Conservation (phyloP, 2,888 invertebrate species). For the Athrips mouffetella region DNA sequence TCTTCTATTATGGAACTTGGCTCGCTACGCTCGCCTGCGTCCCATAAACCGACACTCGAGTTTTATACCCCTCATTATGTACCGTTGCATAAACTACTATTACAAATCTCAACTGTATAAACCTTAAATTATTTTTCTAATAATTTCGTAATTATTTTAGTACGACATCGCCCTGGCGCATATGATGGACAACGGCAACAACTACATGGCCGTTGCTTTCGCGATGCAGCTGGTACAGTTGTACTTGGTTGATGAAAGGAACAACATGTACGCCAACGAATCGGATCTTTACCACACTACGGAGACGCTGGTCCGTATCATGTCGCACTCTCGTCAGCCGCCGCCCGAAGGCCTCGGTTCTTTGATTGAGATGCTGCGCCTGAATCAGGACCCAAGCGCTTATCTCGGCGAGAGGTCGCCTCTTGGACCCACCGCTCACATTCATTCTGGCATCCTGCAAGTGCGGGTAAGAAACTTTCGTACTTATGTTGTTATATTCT, state of each 20-base stretch:
- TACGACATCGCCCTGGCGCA: constrained; percentile 90
- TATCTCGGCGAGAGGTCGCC: constrained; percentile 87
- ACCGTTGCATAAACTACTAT: too few relatives aligned
- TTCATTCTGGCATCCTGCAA: constrained; percentile 94
- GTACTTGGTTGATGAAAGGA: constrained; percentile 90
- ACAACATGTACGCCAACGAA: constrained; percentile 86
- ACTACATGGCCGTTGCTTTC: constrained; percentile 89
- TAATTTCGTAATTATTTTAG: constrained; percentile 37
- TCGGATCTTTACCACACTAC: constrained; percentile 92
- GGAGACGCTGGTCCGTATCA: constrained; percentile 88
- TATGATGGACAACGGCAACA: constrained; percentile 91
- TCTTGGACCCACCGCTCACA: constrained; percentile 90
- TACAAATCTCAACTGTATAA: too few relatives aligned
- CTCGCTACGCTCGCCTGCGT: too few relatives aligned
- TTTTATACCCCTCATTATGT: too few relatives aligned
- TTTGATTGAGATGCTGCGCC: constrained; percentile 88
- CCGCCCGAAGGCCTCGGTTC: constrained; percentile 90
- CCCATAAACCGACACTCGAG: too few relatives aligned
- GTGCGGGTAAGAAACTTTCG: constrained; percentile 79
- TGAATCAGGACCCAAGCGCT: constrained; percentile 83
- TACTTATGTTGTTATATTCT: neutral
- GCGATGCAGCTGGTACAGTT: constrained; percentile 94
- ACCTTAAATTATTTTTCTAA: neutral
- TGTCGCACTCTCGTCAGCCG: constrained; percentile 85
- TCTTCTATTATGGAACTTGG: too few relatives aligned